These are phyloP conservation scores for Xenopus borealis DNA, from an alignment of 2,113 vertebrate genomes.

Conservation along the genomic window DNA sequence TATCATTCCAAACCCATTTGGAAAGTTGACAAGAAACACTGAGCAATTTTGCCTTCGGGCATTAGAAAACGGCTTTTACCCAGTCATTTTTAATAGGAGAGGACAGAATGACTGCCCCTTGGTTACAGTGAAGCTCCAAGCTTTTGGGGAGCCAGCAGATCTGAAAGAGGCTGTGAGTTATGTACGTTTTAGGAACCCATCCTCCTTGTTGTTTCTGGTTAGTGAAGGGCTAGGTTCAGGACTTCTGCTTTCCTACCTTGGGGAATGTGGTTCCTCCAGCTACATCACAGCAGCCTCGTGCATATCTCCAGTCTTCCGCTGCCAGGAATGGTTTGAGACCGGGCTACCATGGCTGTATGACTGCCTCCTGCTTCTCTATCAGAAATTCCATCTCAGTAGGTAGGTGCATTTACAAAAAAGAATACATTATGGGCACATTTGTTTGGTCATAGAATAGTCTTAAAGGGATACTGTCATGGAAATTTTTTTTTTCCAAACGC, in stretches of 20 bases:
- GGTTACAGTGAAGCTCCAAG: conserved; percentile 63
- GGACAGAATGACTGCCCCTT: conserved; percentile 72
- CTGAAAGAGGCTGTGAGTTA: conserved; percentile 75
- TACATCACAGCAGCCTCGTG: conserved; percentile 73
- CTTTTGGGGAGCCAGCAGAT: conserved; percentile 79
- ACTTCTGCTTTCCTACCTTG: conserved; percentile 80
- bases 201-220: conserved; percentile 67
- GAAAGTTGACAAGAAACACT: conserved; percentile 69
- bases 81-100: conserved; percentile 72
- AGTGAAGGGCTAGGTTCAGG: conserved; percentile 84
- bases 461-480: too few relatives aligned
- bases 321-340: conserved; percentile 78
- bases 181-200: conserved; percentile 69
- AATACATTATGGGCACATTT: too few relatives aligned
- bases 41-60: conserved; percentile 68
- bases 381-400: conserved; percentile 79
- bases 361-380: conserved; percentile 68
- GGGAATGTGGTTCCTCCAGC: conserved; percentile 81
- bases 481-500: too few relatives aligned
- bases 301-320: conserved; percentile 80
- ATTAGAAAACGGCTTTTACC: conserved; percentile 69
- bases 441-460: too few relatives aligned
- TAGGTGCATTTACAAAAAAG: conserved; percentile 48
- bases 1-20: conserved; percentile 74
- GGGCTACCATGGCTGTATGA: conserved; percentile 70